These are phyloP conservation scores for Lagria hirta DNA, from an alignment of 2,888 invertebrate species.

Conservation along the genomic window DNA sequence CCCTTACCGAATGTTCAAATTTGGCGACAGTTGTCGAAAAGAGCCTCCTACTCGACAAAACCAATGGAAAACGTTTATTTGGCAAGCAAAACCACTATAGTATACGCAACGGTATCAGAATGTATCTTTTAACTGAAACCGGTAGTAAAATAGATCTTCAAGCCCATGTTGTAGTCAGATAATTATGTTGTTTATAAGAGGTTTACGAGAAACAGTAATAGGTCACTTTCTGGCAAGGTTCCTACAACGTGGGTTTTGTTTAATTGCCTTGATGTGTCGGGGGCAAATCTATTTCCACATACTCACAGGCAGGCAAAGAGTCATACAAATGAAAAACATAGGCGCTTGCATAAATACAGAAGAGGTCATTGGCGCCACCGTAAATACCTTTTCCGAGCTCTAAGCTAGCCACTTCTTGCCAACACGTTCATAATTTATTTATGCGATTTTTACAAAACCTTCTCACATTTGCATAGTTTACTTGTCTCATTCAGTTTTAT, in stretches of 20 bases:
- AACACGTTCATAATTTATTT: constrained; percentile 24
- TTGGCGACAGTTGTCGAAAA: no score
- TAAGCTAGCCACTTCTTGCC: constrained; percentile 25
- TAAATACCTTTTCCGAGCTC: constrained; percentile 42
- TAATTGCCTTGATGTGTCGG: constrained; percentile 14
- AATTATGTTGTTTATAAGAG: constrained; percentile 15
- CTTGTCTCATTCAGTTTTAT: constrained; percentile 27
- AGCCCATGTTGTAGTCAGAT: constrained; percentile 4
- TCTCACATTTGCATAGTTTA: constrained; percentile 23
- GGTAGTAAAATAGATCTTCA: no score
- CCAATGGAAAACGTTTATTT: no score
- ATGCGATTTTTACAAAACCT: constrained; percentile 22
- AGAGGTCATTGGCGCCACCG: constrained; percentile 45
- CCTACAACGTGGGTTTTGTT: constrained; percentile 16
- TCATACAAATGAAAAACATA: constrained; percentile 40
- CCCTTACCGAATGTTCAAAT: no score
- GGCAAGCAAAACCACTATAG: no score
- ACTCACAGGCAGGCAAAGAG: constrained; percentile 40
- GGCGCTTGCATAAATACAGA: constrained; percentile 43
- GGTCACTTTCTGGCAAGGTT: constrained; percentile 17
- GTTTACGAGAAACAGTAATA: constrained; percentile 15
- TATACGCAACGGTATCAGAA: no score
- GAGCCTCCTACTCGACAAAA: no score
- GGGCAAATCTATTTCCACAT: constrained; percentile 37
- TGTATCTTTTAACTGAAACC: no score